Conservation (phyloP, 2,888 invertebrate genomes). For the Nasonia oneida region DNA sequence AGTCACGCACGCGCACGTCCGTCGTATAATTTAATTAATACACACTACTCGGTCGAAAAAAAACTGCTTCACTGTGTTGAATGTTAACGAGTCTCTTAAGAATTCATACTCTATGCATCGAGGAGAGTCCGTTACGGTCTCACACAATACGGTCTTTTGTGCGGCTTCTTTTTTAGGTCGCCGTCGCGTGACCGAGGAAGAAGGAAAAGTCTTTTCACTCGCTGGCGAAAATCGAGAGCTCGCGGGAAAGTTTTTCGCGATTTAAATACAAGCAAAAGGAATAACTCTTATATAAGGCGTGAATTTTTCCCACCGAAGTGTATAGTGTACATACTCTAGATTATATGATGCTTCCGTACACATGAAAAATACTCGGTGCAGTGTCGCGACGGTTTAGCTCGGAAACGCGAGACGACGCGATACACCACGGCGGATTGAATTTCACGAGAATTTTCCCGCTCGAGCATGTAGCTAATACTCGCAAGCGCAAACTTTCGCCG, state of each 20-base stretch:
- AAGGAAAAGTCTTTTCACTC: conserved; percentile 7
- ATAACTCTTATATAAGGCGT: background rate
- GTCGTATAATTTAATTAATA: too few relatives aligned
- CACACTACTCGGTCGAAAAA: background rate
- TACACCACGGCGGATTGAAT: conserved; percentile 10
- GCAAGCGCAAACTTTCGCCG: too few relatives aligned
- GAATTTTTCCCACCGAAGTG: background rate
- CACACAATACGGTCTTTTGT: background rate
- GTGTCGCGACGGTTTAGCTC: background rate
- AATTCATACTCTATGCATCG: background rate
- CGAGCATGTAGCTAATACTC: conserved; percentile 2
- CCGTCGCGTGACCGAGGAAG: background rate
- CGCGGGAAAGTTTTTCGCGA: background rate
- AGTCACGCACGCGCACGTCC: too few relatives aligned
- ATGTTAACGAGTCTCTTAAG: background rate
- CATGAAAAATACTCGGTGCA: background rate
- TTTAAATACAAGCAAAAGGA: conserved; percentile 2
- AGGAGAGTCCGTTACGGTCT: background rate
- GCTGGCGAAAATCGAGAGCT: background rate
- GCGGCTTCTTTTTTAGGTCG: conserved; percentile 1
- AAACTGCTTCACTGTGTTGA: background rate
- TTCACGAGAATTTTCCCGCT: conserved; percentile 15
- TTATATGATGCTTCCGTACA: background rate
- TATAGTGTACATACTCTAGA: too few relatives aligned
- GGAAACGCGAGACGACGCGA: background rate